phyloP scores from a whole-genome alignment of 1,140 invertebrate species.

The Panulirus ornatus region DNA sequence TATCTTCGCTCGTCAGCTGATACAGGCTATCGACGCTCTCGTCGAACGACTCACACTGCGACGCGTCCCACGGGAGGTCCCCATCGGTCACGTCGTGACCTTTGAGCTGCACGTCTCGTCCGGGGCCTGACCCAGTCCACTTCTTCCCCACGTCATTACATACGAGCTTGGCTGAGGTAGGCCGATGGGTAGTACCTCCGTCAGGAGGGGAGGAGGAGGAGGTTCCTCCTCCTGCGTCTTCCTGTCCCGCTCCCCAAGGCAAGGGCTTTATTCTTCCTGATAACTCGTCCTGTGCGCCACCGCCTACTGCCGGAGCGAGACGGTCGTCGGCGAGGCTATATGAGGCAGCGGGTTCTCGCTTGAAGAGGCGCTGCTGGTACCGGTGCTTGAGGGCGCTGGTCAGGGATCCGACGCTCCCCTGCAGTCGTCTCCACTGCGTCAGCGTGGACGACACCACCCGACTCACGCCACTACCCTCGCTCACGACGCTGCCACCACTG shows the following conservation, averaged over 20 bases:
- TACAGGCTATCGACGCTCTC: not conserved
- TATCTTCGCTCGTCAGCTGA: not conserved
- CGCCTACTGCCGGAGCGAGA: no score
- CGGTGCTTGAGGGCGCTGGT: constrained; percentile 37
- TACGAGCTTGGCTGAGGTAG: no score
- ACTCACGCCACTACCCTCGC: constrained; percentile 42
- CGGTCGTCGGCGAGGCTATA: no score
- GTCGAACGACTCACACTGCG: no score
- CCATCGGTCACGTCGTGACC: not conserved
- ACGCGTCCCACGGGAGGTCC: no score
- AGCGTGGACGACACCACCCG: constrained; percentile 40
- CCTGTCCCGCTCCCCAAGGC: not conserved
- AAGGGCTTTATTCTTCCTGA: no score
- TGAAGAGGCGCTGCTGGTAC: constrained; percentile 23
- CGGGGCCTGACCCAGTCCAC: no score
- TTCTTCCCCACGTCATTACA: no score
- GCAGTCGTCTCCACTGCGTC: constrained; percentile 38
- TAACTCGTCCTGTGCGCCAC: no score
- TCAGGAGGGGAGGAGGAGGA: not conserved
- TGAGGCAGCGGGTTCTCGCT: not conserved
- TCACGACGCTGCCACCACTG: constrained; percentile 37
- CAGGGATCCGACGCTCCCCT: constrained; percentile 48
- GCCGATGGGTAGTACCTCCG: no score
- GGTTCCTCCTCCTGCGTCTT: not conserved
- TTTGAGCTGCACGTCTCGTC: not conserved